Percentiles rank a stretch among this genome's conserved stretches.
These are phyloP conservation scores for Dasypogon diadema DNA, from an alignment of 2,888 invertebrate genomes.

Conservation along the genomic window DNA sequence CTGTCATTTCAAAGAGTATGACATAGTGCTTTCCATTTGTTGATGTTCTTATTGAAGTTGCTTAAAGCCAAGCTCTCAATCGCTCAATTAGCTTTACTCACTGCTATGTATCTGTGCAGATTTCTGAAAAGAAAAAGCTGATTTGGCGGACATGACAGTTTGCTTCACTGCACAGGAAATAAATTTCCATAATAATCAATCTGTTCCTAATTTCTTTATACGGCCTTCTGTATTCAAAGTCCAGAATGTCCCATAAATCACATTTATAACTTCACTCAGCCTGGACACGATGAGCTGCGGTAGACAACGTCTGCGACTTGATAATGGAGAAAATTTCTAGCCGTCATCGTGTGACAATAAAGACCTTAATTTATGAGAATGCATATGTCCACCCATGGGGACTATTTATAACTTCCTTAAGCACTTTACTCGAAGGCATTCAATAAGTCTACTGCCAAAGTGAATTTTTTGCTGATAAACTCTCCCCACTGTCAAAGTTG, in stretches of 20 bases:
- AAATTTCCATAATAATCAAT: slow-evolving; percentile 38
- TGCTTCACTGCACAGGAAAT: too few relatives aligned
- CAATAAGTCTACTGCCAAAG: slow-evolving; percentile 42
- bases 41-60: too few relatives aligned
- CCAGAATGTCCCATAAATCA: slow-evolving; percentile 7
- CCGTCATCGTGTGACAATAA: slow-evolving; percentile 45
- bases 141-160: too few relatives aligned
- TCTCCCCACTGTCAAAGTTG: neutral
- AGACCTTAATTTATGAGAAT: slow-evolving; percentile 40
- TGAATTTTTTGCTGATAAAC: slow-evolving; percentile 21
- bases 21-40: too few relatives aligned
- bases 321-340: slow-evolving; percentile 41
- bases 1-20: too few relatives aligned
- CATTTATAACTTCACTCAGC: slow-evolving; percentile 27
- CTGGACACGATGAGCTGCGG: slow-evolving; percentile 5
- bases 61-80: too few relatives aligned
- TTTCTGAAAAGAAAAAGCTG: too few relatives aligned
- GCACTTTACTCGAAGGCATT: slow-evolving; percentile 28
- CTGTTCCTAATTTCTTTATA: slow-evolving; percentile 33
- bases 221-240: neutral
- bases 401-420: slow-evolving; percentile 48
- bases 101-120: too few relatives aligned
- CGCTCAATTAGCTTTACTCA: too few relatives aligned
- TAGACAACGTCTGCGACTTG: slow-evolving; percentile 25
- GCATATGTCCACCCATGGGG: slow-evolving; percentile 43